Conservation (phyloP, 2,113 vertebrate genomes). For the Sciurus niger region DNA sequence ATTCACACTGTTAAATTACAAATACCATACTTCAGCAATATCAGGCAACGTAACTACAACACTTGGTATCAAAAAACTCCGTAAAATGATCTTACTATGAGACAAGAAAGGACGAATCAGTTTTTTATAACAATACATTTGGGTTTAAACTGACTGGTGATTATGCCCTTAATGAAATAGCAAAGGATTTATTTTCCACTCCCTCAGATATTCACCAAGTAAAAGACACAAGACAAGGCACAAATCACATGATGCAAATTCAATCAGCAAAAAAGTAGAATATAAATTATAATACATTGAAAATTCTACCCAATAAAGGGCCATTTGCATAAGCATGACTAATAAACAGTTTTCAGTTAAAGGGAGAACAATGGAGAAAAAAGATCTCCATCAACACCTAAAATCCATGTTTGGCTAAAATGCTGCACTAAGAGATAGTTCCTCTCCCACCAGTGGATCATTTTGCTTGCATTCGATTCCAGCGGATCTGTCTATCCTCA, state of each 20-base stretch:
- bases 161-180: neutral
- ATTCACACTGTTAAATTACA: neutral
- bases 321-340: neutral
- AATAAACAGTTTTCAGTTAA: neutral
- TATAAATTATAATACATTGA: neutral
- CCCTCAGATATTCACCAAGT: neutral
- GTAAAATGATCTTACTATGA: neutral
- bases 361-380: neutral
- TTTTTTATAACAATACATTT: neutral
- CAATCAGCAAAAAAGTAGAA: neutral
- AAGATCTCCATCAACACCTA: neutral
- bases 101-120: neutral
- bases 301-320: neutral
- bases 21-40: neutral
- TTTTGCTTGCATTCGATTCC: neutral
- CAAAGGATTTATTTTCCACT: neutral
- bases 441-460: accelerated
- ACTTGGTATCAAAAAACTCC: neutral
- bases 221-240: neutral
- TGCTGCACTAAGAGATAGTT: neutral
- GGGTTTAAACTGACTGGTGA: neutral
- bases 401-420: neutral
- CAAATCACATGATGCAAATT: neutral
- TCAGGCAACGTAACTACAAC: neutral
- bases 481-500: neutral